Base-by-base conservation (phyloP, 2,888 invertebrate species). In the Smittia sp. region DNA sequence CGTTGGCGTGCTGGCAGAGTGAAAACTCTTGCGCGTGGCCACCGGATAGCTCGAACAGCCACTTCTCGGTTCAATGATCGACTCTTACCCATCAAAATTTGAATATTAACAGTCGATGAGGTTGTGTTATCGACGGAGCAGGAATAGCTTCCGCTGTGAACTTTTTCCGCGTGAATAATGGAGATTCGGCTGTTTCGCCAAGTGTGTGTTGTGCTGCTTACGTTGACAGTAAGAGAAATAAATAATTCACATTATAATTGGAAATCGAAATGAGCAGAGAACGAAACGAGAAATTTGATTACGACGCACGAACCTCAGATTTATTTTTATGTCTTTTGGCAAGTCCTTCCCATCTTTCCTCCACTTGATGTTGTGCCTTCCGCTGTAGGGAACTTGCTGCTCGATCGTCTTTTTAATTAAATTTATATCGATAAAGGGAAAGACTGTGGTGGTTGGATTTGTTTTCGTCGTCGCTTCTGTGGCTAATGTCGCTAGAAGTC, bases 31-130 rank as follows among this genome's bases (percentile, higher is more conserved):
- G 32, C 32, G 3, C 9, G 9, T 32, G 32, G 11, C 6, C 38
- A 38, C n/a, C n/a, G n/a, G n/a, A n/a, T n/a, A n/a, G n/a, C n/a
- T n/a, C n/a, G n/a, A n/a, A n/a, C n/a, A n/a, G n/a, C n/a, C n/a
- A n/a, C n/a, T n/a, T n/a, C n/a, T n/a, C n/a, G n/a, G n/a, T n/a
- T n/a, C n/a, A n/a, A n/a, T 9, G 9, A 46, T 27, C 15, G 1
- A 63, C 84, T n/a, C n/a, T 85, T 83, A 89, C 89, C 89, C 80
- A 88, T 89, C 75, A 89, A 82, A 74, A 89, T 88, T 78, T 89
- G 89, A 74, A 89, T 88, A 79, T 89, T 87, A 74, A 89, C 87
- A 27, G 85, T 84, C 15, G 86, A 86, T 78, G 88, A 88, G 77
- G 39, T 62, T 15, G 88, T 86, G 78, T 88, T 86, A 75, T 86